Conservation (phyloP, 1,140 invertebrate genomes). For the Diploscapter pachys region DNA sequence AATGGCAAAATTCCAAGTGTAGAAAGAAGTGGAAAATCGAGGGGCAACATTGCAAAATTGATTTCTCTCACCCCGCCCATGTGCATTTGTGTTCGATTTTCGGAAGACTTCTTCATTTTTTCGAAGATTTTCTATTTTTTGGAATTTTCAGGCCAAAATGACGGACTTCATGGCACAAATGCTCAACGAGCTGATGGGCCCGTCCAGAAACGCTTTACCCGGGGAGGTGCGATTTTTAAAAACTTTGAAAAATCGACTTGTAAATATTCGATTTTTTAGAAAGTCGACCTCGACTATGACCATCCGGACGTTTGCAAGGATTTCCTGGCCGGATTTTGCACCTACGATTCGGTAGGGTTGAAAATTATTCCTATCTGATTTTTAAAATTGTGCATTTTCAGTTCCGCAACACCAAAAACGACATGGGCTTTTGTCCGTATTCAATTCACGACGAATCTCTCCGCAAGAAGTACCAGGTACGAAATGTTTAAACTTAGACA, state of each 20-base stretch:
- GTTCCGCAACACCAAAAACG: slow-evolving; percentile 35
- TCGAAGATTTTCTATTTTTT: too few relatives aligned
- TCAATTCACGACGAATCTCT: slow-evolving; percentile 29
- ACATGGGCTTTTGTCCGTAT: slow-evolving; percentile 28
- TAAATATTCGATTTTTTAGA: slow-evolving; percentile 21
- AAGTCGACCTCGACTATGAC: slow-evolving; percentile 14
- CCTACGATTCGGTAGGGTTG: slow-evolving; percentile 10
- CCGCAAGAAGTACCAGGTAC: slow-evolving; percentile 8
- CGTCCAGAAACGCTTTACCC: slow-evolving; percentile 26
- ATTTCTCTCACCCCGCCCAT: too few relatives aligned
- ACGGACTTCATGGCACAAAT: slow-evolving; percentile 36
- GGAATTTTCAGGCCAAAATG: slow-evolving; percentile 10
- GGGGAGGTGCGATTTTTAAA: slow-evolving; percentile 18
- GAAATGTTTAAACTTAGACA: too few relatives aligned
- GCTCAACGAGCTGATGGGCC: slow-evolving; percentile 38
- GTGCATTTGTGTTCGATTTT: too few relatives aligned
- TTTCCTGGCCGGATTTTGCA: slow-evolving; percentile 31
- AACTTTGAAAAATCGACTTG: background rate
- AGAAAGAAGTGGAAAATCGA: too few relatives aligned
- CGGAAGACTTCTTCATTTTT: too few relatives aligned
- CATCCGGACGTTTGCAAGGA: slow-evolving; percentile 31
- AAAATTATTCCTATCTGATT: too few relatives aligned
- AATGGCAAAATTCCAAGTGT: too few relatives aligned
- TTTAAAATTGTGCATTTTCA: too few relatives aligned
- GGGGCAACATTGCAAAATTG: too few relatives aligned